Evolutionary conservation across 92 coral and sea anemone species (phyloP), one percentile per base, ranked within the genome.

Genomic region (Porites evermanni): DNA sequence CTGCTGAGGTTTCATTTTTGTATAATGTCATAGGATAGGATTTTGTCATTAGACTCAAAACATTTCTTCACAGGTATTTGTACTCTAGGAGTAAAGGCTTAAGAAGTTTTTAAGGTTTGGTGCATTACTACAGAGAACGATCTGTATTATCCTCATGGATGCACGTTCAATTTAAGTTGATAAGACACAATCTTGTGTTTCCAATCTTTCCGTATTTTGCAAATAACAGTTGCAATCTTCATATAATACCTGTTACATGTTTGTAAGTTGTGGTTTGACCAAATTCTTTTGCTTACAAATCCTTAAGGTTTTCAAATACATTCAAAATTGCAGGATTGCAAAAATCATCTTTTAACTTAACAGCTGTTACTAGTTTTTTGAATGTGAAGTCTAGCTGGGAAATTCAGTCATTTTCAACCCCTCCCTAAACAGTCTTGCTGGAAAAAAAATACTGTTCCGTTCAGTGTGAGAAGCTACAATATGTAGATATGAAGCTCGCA

Each of bases 121-220:
- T 38, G 47, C 47, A 38, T 38, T 38, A 4, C 47, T 38, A 4
- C 47, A 38, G 47, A 38, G 47, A 38, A 4, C 47, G 6, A 38
- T 56, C 16, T 11, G 16, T 14, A 56, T 56, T 56, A 14, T 56
- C 16, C 61, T 56, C 61, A 56, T 56, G 61, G 12, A 56, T 10
- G 14, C 61, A 56, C 4, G 61, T 56, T 56, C 12, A 69, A 54
- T 70, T 70, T 70, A 13, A 14, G 69, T 70, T 81, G 54, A 58
- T 24, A 7, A 52, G 53, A 54, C 56, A 32, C 84, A 81, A n/a
- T 38, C 38, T 71, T 81, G 67, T 14, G 77, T 80, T 80, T 38
- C 47, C 47, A 38, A 38, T 38, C 47, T 38, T 38, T 9, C 29
- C 52, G 2, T 53, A 24, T 12, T 26, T 18, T 58, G 19, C 32